A percentile compares a stretch with the other conserved stretches of the same genome.
Conservation (phyloP, 1,140 invertebrate species). For the Augochlora pura region DNA sequence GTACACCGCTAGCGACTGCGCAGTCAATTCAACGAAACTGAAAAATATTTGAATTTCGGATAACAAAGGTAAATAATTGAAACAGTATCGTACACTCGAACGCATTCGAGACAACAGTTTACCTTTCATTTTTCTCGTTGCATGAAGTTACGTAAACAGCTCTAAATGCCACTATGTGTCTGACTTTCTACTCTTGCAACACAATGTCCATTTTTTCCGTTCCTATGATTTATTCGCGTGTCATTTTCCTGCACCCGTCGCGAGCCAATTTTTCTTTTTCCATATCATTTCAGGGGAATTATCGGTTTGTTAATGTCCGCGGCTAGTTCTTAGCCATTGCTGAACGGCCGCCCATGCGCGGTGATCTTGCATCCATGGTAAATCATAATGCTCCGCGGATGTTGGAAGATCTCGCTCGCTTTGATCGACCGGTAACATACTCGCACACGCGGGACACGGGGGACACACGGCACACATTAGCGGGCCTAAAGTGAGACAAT, state of each 20-base stretch:
- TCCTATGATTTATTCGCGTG: background rate
- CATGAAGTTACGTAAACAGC: background rate
- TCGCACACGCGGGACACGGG: background rate
- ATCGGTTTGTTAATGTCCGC: too few relatives aligned
- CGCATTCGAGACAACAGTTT: too few relatives aligned
- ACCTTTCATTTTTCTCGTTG: background rate
- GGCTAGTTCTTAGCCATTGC: constrained; percentile 5
- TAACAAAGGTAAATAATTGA: too few relatives aligned
- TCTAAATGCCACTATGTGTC: background rate
- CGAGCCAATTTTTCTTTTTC: background rate
- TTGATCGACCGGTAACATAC: constrained; percentile 43
- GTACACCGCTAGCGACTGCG: too few relatives aligned
- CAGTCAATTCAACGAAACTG: too few relatives aligned
- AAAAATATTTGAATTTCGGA: too few relatives aligned
- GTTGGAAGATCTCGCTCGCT: constrained; percentile 35
- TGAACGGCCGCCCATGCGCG: constrained; percentile 36
- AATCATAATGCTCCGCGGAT: constrained; percentile 35
- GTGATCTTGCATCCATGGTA: constrained; percentile 37
- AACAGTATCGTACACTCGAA: too few relatives aligned
- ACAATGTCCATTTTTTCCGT: background rate
- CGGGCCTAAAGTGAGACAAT: constrained; percentile 47
- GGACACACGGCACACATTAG: constrained; percentile 33
- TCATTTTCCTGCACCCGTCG: background rate
- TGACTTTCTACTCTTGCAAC: background rate
- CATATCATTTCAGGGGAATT: too few relatives aligned